Conservation (phyloP, 2,797 vertebrate genomes). For the Odontamblyopus rebecca region DNA sequence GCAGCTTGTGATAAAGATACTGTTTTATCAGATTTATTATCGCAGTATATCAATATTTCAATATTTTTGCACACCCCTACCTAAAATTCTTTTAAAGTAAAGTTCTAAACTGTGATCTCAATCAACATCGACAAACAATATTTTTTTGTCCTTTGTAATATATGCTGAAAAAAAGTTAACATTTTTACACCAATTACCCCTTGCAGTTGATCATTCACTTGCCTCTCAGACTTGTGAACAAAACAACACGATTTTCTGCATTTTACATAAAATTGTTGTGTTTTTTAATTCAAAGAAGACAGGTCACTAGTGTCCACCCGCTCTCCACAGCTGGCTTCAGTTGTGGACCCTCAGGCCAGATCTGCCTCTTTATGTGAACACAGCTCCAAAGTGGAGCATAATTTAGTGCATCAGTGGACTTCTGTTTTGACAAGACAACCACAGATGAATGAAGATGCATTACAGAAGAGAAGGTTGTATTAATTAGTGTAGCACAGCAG, state of each 20-base stretch:
- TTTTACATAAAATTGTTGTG: neutral
- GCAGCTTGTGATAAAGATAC: too few relatives aligned
- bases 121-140: too few relatives aligned
- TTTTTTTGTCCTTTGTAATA: too few relatives aligned
- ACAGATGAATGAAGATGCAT: conserved; percentile 51
- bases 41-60: too few relatives aligned
- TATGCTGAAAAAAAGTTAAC: too few relatives aligned
- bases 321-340: conserved; percentile 35
- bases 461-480: conserved; percentile 64
- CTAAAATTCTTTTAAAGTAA: too few relatives aligned
- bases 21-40: too few relatives aligned
- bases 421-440: conserved; percentile 36
- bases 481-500: conserved; percentile 66
- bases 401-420: conserved; percentile 44
- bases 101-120: too few relatives aligned
- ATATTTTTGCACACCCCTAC: too few relatives aligned
- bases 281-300: neutral
- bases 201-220: too few relatives aligned
- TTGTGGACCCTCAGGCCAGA: conserved; percentile 29
- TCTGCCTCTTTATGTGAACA: conserved; percentile 34
- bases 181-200: too few relatives aligned
- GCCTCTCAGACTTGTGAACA: neutral
- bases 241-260: neutral
- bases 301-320: conserved; percentile 12
- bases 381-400: conserved; percentile 38